Evolutionary conservation across 2,888 invertebrate species (phyloP), one percentile per base, ranked within the genome.

Genomic region (Cancer borealis): DNA sequence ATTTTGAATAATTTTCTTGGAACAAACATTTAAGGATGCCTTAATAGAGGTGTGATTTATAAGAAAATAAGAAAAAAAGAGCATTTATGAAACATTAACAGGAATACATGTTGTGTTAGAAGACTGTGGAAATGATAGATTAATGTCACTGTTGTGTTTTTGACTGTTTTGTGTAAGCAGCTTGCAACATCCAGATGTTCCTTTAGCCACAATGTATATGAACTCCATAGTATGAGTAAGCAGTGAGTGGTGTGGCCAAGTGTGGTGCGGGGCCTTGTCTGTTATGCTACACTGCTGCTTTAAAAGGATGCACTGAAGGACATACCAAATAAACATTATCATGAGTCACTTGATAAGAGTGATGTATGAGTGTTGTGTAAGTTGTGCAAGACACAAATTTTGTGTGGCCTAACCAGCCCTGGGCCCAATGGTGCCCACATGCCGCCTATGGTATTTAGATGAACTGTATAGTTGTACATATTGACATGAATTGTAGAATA

Each of bases 341-440:
- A 91, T 93, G 84, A 93, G 91, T 92, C 60, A 91, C 87, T 91
- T 94, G 84, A 92, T 91, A 60, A n/a, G 92, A 94, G 89, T 92
- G 94, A 94, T 92, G 94, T 92, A 92, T 94, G 94, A 94, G 92
- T 94, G 94, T 94, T 94, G 94, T 94, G 92, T 92, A 94, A 73
- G 84, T 90, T 94, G 60, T 92, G 92, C 92, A 92, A 94, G 89
- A 94, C 94, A 93, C 94, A 92, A 91, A 89, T 39, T 26, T 91
- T 92, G 92, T 94, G 94, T 94, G 94, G 92, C 91, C 90, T 92
- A 92, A 90, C 92, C 92, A 92, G 94, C 94, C 94, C 73, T 92
- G 94, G 94, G 94, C 94, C 94, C 94, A 94, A 94, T 94, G 94
- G 94, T 94, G 94, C 94, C 94, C 90, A 45, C 91, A 94, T 92